Base-by-base conservation (phyloP, 1,140 invertebrate genomes). In the Drosophila rufa region DNA sequence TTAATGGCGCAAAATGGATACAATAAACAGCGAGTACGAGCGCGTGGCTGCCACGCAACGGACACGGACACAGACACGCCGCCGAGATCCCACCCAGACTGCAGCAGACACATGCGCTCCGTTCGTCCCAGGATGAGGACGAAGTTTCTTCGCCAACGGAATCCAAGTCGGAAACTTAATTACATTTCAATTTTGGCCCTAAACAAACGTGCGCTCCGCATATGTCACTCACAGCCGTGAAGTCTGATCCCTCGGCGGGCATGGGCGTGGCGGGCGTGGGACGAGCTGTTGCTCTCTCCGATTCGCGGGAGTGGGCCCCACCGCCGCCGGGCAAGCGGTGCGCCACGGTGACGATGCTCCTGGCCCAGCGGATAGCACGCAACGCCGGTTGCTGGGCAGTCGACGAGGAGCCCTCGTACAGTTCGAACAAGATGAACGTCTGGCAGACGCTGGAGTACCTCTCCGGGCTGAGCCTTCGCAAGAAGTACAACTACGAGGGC, bases 351-450 rank as follows among this genome's bases (percentile, higher is more conserved):
- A 92, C 91, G 65, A 91, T 92, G 91, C 90, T 92, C 64, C 77
- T 92, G 50, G 91, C 91, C 75, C 83, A 91, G 51, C 74, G 89
- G 40, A 92, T 92, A 56, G 85, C 85, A 79, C 85, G 85, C 74
- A 91, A 76, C 69, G 79, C 91, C 36, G 53, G 53, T 76, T 75
- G 84, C 66, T 92, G 91, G 91, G 91, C 91, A 92, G 91, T 92
- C 89, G 91, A 91, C 67, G 79, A 82, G 45, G 85, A 92, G 70
- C 80, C 86, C 57, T 82, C 78, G 73, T 91, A 85, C 86, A 69
- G 87, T 80, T 57, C 91, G 62, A 92, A 91, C 89, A 92, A 81
- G 62, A 92, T 92, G 91, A 92, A 92, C 65, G 92, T 92, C 47
- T 92, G 90, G 92, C 92, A 92, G 56, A 92, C 90, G 17, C 60